These are phyloP conservation scores for Pomatorhinus ruficollis DNA, from an alignment of 2,113 vertebrate genomes.

Conservation along the genomic window DNA sequence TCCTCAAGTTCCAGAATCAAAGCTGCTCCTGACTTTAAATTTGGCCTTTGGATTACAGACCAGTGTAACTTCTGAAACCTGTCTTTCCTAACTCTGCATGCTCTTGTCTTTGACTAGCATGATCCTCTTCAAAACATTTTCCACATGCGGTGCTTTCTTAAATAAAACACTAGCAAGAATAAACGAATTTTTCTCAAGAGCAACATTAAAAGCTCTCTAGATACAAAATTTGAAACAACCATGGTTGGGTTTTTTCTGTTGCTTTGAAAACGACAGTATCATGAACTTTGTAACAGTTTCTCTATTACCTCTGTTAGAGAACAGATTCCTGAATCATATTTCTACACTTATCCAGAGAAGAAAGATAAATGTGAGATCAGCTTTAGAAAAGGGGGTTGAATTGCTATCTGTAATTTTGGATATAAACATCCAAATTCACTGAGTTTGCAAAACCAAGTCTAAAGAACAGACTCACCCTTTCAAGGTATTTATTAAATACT, in stretches of 20 bases:
- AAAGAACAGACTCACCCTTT: neutral
- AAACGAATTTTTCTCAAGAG: neutral
- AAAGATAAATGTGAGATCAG: neutral
- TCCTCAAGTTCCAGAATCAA: neutral
- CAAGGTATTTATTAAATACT: slow-evolving; percentile 19
- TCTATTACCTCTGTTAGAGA: neutral
- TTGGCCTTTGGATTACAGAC: neutral
- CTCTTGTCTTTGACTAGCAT: neutral
- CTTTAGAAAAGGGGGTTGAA: neutral
- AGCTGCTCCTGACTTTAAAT: neutral
- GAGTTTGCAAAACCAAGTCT: neutral
- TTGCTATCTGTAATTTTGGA: neutral
- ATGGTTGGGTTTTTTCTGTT: accelerated
- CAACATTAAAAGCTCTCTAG: neutral
- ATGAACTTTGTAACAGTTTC: neutral
- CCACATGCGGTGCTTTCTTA: neutral
- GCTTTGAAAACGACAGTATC: neutral
- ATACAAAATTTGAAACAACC: neutral
- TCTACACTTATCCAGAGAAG: neutral
- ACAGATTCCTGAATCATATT: neutral
- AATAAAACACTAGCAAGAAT: neutral
- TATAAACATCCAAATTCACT: slow-evolving; percentile 7
- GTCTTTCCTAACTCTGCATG: neutral
- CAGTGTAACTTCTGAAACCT: neutral
- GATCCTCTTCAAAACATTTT: neutral